These are phyloP conservation scores for Melospiza georgiana DNA, from an alignment of 2,113 vertebrate species.

Conservation along the genomic window DNA sequence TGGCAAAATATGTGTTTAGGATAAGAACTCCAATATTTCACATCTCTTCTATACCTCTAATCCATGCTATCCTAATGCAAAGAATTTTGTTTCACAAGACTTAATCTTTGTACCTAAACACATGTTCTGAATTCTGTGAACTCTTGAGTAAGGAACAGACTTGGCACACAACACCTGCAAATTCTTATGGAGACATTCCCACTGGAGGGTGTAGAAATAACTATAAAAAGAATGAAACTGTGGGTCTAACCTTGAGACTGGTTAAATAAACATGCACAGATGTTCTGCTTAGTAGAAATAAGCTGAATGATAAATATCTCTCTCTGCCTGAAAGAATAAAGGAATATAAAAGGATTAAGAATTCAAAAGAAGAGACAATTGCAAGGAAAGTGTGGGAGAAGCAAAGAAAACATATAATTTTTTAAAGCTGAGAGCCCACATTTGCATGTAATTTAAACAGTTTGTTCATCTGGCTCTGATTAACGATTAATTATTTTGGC, in stretches of 20 bases:
- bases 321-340: neutral
- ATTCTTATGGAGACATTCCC: neutral
- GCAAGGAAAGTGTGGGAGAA: neutral
- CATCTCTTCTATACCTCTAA: neutral
- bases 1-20: neutral
- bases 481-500: neutral
- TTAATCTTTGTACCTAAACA: neutral
- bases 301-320: neutral
- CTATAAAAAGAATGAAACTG: neutral
- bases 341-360: neutral
- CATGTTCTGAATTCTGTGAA: neutral
- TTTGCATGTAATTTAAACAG: neutral
- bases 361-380: neutral
- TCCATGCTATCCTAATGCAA: neutral
- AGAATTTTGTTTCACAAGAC: neutral
- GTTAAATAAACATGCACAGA: constrained; percentile 30
- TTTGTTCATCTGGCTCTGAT: constrained; percentile 2
- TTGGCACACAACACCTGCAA: neutral
- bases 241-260: neutral
- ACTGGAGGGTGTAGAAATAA: neutral
- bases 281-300: neutral
- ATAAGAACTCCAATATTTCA: neutral
- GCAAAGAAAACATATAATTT: neutral
- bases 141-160: neutral
- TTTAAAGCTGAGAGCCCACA: neutral